Evolutionary conservation across 2,888 invertebrate genomes (phyloP), one percentile per base, ranked within the genome.

Genomic region (Acrocera orbiculus): DNA sequence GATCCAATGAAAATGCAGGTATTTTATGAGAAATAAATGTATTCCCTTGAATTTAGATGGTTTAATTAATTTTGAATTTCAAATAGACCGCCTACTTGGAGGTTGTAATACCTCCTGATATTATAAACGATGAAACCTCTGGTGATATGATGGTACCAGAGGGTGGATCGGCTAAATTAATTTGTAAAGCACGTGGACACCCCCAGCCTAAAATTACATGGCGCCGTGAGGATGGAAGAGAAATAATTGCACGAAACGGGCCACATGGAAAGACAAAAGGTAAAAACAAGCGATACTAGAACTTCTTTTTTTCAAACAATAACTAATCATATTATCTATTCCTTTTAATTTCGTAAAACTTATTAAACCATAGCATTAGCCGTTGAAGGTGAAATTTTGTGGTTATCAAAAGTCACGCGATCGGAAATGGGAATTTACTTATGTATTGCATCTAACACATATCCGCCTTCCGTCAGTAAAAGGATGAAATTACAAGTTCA

Each of bases 61-160:
- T 19, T 19, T 6, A 19, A 19, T 6, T 6, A 19, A 19, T 19
- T 6, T 6, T 6, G 8, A 22, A 10, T 23, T 23, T 23, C 23
- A 23, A 10, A 33, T 13, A 82, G 81, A 81, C 80, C 44, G 86
- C 87, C 44, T 82, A 72, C 56, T 62, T 90, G 52, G 86, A 89
- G 61, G 89, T 90, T 44, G 87, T 89, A 19, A 85, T 87, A 50
- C 85, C 87, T 20, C 87, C 87, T 33, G 87, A 87, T 53, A 85
- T 87, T 45, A 67, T 85, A 47, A 81, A 80, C 52, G 86, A 86
- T 52, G 86, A 86, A 55, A 86, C 86, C 8, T 83, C 87, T 32
- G 86, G 87, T 10, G 90, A 90, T 55, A 75, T 89, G 70, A 86
- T 86, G 81, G 86, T 89, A 34, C 85, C 85, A n/a, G 87, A 87